Conservation (phyloP, 2,113 vertebrate genomes). For the Sceloporus tristichus region DNA sequence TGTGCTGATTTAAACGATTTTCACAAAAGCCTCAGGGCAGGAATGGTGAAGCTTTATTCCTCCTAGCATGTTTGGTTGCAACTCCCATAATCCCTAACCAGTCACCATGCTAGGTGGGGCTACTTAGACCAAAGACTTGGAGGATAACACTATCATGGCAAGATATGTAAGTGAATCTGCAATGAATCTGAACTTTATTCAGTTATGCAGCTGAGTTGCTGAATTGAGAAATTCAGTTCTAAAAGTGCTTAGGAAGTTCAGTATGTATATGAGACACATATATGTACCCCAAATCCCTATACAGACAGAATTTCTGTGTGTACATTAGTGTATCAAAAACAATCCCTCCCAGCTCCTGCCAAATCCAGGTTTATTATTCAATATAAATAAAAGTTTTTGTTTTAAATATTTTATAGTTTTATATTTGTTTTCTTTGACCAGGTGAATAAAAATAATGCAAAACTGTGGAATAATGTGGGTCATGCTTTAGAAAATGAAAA, state of each 20-base stretch:
- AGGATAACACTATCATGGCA: background rate
- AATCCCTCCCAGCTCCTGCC: too few species aligned
- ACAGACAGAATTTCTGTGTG: background rate
- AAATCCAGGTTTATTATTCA: background rate
- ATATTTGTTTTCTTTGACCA: constrained; percentile 63
- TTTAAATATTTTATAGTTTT: background rate
- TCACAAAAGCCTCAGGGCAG: background rate
- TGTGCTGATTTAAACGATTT: background rate
- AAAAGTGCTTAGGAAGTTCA: background rate
- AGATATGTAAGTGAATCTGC: background rate
- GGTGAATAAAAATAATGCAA: constrained; percentile 99
- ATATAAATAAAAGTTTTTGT: background rate
- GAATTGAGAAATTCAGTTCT: background rate
- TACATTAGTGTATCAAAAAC: background rate
- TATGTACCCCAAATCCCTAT: background rate
- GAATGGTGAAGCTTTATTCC: background rate
- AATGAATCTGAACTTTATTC: background rate
- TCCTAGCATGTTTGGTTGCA: background rate
- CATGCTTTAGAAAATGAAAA: constrained; percentile 98
- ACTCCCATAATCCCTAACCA: background rate
- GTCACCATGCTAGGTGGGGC: background rate
- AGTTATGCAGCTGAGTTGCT: background rate
- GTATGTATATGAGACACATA: background rate
- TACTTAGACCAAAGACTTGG: background rate
- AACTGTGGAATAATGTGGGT: constrained; percentile 98